Base-by-base conservation (phyloP, 2,888 invertebrate genomes). In the Drosophila anceps region DNA sequence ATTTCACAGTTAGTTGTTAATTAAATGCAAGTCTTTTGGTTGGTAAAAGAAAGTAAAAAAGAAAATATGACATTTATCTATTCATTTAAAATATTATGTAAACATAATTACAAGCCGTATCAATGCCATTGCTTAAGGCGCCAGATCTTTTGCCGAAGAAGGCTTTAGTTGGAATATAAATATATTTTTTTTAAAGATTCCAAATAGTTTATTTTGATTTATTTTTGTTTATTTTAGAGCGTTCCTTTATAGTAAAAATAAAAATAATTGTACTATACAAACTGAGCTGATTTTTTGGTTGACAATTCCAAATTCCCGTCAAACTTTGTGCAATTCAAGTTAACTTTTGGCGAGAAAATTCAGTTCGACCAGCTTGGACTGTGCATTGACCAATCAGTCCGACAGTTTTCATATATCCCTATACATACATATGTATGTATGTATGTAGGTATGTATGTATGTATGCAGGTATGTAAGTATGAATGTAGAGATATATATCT, bases 401-500 rank as follows among this genome's bases (percentile, higher is more conserved):
- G 39, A 13, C 13, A 37, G 27, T 10, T 24, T 6, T n/a, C 15
- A 24, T 6, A 8, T 8, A 13, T n/a, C n/a, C n/a, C n/a, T n/a
- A n/a, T n/a, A n/a, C n/a, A n/a, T n/a, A n/a, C n/a, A 31, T n/a
- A 48, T 10, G 29, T 9, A 29, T 10, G 12, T n/a, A n/a, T 29
- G 10, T 12, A 46, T 12, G n/a, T n/a, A 31, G 0, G 18, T 3
- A 10, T 8, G 13, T 13, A 0, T 12, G 0, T 10, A 12, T 18
- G 4, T 50, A 15, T n/a, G 13, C 12, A 0, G 20, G 9, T 46
- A 2, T 50, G n/a, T 43, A 18, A 1, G n/a, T 33, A 10, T 53
- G 57, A 33, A 48, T 18, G 53, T 48, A 39, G 31, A 43, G 43
- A 43, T 63, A 37, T 18, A 20, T 51, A 58, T 55, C 44, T 61